A percentile compares a stretch with the other conserved stretches of the same genome.
Evolutionary conservation across 2,113 vertebrate genomes (phyloP).

Genomic region (Acanthochromis polyacanthus): DNA sequence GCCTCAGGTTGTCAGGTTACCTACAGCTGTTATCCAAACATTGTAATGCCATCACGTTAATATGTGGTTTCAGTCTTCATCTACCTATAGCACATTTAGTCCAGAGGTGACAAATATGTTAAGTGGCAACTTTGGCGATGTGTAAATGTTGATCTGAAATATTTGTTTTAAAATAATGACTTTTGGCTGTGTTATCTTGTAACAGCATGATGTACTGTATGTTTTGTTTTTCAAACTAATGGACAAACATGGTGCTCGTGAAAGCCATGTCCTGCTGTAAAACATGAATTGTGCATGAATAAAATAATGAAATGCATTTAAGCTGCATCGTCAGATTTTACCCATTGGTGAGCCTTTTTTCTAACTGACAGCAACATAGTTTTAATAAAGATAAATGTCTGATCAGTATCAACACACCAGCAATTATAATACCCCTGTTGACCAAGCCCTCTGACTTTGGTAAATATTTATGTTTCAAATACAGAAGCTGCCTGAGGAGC

Average conservation of each 20-base stretch:
- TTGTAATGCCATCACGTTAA: constrained; percentile 48
- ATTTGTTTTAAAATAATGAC: constrained; percentile 80
- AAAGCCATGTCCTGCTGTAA: constrained; percentile 42
- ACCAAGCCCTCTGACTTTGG: no score
- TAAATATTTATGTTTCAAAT: no score
- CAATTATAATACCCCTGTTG: no score
- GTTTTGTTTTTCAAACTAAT: constrained; percentile 34
- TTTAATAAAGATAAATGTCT: no score
- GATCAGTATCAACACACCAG: no score
- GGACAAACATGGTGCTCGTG: constrained; percentile 34
- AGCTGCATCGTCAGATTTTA: neutral
- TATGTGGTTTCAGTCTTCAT: constrained; percentile 52
- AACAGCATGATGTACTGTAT: constrained; percentile 69
- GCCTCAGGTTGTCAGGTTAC: constrained; percentile 54
- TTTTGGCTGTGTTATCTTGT: constrained; percentile 74
- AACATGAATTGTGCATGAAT: constrained; percentile 69
- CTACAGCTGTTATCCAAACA: constrained; percentile 52
- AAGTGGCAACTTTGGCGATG: constrained; percentile 48
- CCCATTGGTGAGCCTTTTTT: no score
- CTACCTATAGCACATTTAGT: constrained; percentile 42
- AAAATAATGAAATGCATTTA: constrained; percentile 48
- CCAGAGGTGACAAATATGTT: constrained; percentile 34
- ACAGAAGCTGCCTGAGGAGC: no score
- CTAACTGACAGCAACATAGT: no score
- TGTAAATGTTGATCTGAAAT: constrained; percentile 61